Evolutionary conservation across 2,888 invertebrate genomes (phyloP).

Genomic region (Drosophila incognita): DNA sequence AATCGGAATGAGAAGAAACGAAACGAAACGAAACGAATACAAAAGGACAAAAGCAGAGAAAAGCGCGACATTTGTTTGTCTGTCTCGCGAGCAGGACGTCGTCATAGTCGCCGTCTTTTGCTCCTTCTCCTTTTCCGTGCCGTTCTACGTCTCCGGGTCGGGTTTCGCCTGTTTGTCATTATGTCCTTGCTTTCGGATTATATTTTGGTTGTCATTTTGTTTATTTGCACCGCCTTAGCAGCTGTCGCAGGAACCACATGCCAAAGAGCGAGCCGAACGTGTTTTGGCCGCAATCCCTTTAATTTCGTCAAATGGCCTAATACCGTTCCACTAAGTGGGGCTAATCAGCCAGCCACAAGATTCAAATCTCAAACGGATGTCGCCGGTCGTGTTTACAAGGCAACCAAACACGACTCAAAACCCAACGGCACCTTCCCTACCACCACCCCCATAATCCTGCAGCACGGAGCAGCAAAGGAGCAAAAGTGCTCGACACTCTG

Average conservation of each 20-base stretch:
- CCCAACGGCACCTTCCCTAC: background rate
- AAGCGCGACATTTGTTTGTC: slow-evolving; percentile 66
- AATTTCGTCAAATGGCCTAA: slow-evolving; percentile 78
- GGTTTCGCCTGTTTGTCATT: slow-evolving; percentile 68
- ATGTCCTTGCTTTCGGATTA: slow-evolving; percentile 76
- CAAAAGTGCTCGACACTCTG: slow-evolving; percentile 11
- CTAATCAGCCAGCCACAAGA: slow-evolving; percentile 74
- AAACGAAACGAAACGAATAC: slow-evolving; percentile 14
- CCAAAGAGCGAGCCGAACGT: slow-evolving; percentile 14
- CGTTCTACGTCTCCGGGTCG: slow-evolving; percentile 15
- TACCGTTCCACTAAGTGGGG: slow-evolving; percentile 76
- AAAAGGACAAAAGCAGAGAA: slow-evolving; percentile 36
- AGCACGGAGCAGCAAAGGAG: background rate
- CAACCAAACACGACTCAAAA: slow-evolving; percentile 17
- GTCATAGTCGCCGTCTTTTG: background rate
- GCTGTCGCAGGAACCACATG: slow-evolving; percentile 51
- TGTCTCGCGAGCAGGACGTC: slow-evolving; percentile 46
- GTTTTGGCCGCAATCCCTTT: slow-evolving; percentile 56
- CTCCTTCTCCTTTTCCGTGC: background rate
- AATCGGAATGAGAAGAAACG: slow-evolving; percentile 3
- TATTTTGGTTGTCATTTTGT: slow-evolving; percentile 72
- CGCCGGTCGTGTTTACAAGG: slow-evolving; percentile 58
- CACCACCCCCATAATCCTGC: background rate
- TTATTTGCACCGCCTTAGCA: slow-evolving; percentile 75
- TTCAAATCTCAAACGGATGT: slow-evolving; percentile 78